Conservation (phyloP, 2,113 vertebrate genomes). For the Pluvialis apricaria region DNA sequence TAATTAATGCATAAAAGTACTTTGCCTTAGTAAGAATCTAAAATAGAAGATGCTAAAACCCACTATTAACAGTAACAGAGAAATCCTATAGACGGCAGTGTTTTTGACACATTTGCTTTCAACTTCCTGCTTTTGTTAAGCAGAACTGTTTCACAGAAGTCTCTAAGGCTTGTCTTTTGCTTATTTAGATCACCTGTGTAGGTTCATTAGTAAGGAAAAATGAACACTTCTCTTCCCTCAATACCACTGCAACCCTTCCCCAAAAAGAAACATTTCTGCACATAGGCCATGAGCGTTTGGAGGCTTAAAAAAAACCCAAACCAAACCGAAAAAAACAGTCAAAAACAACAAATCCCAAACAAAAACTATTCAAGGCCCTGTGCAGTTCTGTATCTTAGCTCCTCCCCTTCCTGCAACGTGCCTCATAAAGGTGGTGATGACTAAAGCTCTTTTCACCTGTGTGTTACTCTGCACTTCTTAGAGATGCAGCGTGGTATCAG, state of each 20-base stretch:
- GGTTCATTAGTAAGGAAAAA: not conserved
- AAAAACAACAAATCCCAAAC: not conserved
- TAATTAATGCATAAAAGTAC: not conserved
- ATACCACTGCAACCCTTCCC: not conserved
- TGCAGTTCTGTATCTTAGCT: rapidly evolving
- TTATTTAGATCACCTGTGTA: not conserved
- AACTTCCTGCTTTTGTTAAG: slow-evolving; percentile 5
- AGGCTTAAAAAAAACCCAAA: not conserved
- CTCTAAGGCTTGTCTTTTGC: not conserved
- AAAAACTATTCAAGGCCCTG: not conserved
- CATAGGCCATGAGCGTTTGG: rapidly evolving
- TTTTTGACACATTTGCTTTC: not conserved
- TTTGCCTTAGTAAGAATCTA: not conserved
- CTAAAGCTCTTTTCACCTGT: rapidly evolving
- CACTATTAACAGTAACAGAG: not conserved
- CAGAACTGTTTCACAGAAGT: not conserved
- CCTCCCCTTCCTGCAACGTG: not conserved
- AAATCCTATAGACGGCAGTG: not conserved
- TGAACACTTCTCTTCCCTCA: not conserved
- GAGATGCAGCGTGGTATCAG: not conserved
- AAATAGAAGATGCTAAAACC: not conserved
- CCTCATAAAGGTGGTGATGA: not conserved
- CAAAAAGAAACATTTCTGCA: not conserved
- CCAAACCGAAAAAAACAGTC: no score
- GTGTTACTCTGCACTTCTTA: not conserved